Base-by-base conservation (phyloP, 2,797 vertebrate species). In the Petrocephalus sullivani region DNA sequence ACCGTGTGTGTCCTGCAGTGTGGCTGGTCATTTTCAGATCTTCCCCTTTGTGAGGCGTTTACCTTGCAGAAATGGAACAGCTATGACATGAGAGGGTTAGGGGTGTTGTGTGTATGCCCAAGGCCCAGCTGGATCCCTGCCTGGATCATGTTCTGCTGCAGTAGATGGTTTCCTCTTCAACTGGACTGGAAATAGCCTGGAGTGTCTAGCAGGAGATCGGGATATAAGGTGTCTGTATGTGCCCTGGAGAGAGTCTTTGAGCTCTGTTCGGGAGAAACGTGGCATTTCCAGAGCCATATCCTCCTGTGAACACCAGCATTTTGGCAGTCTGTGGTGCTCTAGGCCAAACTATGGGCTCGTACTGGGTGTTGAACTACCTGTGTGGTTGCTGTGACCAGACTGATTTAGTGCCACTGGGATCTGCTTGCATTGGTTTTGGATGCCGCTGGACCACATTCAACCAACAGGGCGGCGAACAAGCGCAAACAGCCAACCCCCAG, bases 401-500 rank as follows among this genome's bases (percentile, higher is more conserved):
- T 21, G 51, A 23, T 46, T 67, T 82, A 46, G 37, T 7, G 33
- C 37, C 16, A 4, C 49, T 8, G 2, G 75, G 75, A 14, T 41
- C 19, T 19, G 16, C 78, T 12, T 28, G 2, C 46, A 0, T 3
- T 28, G 10, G 21, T 6, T 4, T 9, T 28, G 83, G 21, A 14
- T 14, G 7, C 21, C 1, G n/a, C 21, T 56, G 51, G 12, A 12
- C 71, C 23, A 14, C 16, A 19, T 14, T 87, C 23, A 3, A 23
- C 87, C 19, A 37, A 58, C 67, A 7, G 71, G 87, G n/a, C 53
- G 58, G n/a, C 23, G 9, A 67, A 33, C 61, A 51, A 9, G 49
- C 5, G 49, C 23, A 9, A 5, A 21, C 61, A 21, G 37, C 75
- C 75, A 16, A 37, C 37, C 54, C 28, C 33, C 41, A 57, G 95